Conservation (phyloP, 2,113 vertebrate genomes). For the Nibea coibor region DNA sequence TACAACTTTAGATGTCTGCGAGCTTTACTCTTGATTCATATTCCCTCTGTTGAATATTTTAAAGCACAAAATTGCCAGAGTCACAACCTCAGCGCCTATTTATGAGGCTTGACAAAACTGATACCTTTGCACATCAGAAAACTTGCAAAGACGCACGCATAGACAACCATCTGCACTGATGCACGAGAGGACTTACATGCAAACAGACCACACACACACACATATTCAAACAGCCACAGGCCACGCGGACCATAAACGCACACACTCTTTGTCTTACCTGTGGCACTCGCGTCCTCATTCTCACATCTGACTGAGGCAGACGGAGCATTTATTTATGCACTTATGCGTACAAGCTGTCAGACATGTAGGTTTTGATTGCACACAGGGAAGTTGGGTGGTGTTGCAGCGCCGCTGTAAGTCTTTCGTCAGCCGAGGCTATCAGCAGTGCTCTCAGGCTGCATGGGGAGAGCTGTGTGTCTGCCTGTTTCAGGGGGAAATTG, state of each 20-base stretch:
- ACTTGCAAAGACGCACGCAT: constrained; percentile 29
- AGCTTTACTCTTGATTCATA: background rate
- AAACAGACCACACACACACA: constrained; percentile 32
- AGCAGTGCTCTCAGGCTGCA: constrained; percentile 67
- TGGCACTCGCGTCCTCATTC: background rate
- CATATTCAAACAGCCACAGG: background rate
- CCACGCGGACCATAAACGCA: background rate
- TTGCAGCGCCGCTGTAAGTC: constrained; percentile 80
- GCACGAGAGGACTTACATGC: constrained; percentile 41
- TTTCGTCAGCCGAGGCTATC: constrained; percentile 82
- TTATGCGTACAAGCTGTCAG: constrained; percentile 68
- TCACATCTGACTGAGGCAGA: constrained; percentile 55
- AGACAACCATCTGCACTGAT: constrained; percentile 10
- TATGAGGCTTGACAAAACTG: background rate
- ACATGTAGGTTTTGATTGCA: constrained; percentile 64
- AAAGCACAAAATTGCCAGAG: background rate
- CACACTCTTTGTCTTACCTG: background rate
- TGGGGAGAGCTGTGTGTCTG: constrained; percentile 59
- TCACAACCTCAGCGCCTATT: background rate
- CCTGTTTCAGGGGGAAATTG: constrained; percentile 76
- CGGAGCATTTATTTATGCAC: constrained; percentile 62
- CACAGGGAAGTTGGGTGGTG: constrained; percentile 54
- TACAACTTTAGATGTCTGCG: constrained; percentile 3
- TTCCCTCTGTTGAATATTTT: background rate
- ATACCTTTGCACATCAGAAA: constrained; percentile 1